Percentiles rank a stretch among this genome's conserved stretches.
Conservation (phyloP, 2,113 vertebrate species). For the Podarcis raffonei region DNA sequence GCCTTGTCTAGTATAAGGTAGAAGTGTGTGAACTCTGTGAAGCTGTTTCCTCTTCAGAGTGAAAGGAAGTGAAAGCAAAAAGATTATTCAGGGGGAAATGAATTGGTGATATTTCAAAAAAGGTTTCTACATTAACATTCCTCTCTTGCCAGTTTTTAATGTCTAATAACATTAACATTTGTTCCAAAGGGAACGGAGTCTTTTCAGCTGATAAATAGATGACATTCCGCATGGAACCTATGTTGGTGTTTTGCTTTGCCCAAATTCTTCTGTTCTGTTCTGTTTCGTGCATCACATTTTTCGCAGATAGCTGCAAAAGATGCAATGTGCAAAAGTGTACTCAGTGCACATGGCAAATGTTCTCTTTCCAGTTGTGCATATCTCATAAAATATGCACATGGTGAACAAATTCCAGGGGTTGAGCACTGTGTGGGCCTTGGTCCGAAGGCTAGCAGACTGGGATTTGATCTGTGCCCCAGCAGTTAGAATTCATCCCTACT, state of each 20-base stretch:
- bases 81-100: neutral
- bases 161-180: conserved; percentile 43
- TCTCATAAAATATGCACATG: neutral
- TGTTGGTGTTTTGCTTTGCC: neutral
- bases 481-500: no score
- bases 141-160: conserved; percentile 48
- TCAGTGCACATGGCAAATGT: neutral
- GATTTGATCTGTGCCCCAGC: neutral
- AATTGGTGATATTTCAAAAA: conserved; percentile 36
- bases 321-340: neutral
- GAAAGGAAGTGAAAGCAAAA: conserved; percentile 15
- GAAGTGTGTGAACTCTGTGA: conserved; percentile 24
- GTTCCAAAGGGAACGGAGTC: neutral
- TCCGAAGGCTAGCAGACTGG: neutral
- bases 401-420: neutral
- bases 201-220: neutral
- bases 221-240: neutral
- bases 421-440: no score
- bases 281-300: neutral
- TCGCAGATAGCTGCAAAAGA: neutral
- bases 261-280: neutral
- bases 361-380: neutral
- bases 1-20: conserved; percentile 38
- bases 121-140: conserved; percentile 33
- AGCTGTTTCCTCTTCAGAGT: conserved; percentile 27